Evolutionary conservation across 2,888 invertebrate species (phyloP), one percentile per base, ranked within the genome.

Genomic region (Drosophila mulleri): DNA sequence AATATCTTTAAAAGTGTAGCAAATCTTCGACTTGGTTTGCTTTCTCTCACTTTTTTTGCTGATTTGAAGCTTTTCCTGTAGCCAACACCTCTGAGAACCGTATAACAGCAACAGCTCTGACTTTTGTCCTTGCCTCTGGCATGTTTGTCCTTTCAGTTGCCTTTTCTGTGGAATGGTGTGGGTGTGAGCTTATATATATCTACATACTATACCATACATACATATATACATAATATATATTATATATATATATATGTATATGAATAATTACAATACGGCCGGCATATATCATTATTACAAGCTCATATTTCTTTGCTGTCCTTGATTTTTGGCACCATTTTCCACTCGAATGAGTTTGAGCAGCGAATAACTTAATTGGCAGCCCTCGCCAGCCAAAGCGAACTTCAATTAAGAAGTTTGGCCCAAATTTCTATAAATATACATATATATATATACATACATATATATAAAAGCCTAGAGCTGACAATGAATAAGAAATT

Each of bases 51-150:
- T 66, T 88, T 83, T 83, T 89, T 64, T 82, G 83, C 83, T 89
- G 83, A 84, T 84, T 78, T 84, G 82, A 72, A 79, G 89, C 71
- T 87, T 89, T 84, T 83, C 78, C 87, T 89, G 85, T 82, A 76
- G 88, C 82, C 88, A 89, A 84, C 83, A 84, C 83, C 83, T 84
- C 82, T 72, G 80, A 81, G 84, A 68, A 66, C 54, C 69, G 66
- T 23, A 9, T 62, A 47, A 45, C 70, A 54, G 11, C 67, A 47
- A 48, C 70, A 54, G 61, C 72, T 80, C 67, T 84, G 82, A 89
- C 83, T 79, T 82, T 81, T 82, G 88, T 82, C 84, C 83, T 87
- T 87, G 83, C 80, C 72, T 57, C 45, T 89, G 89, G 89, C 82
- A 76, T 82, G 84, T 87, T 87, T 89, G 87, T 83, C 84, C 87